Conservation (phyloP, 2,113 vertebrate genomes). For the Gopherus flavomarginatus region DNA sequence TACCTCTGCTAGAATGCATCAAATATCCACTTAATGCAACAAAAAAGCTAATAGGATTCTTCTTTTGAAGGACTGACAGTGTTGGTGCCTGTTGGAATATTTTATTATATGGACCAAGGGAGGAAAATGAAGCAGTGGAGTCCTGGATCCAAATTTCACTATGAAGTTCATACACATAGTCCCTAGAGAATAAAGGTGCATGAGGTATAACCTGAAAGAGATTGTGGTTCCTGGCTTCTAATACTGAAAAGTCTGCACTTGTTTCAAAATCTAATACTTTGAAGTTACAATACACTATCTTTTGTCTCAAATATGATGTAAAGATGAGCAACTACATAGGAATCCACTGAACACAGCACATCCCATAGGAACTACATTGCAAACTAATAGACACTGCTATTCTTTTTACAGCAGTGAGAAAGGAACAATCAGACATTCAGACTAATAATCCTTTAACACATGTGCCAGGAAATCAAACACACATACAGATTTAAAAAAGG, state of each 20-base stretch:
- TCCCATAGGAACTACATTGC: slow-evolving; percentile 3
- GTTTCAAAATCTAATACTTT: background rate
- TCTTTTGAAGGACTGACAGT: background rate
- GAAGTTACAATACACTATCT: background rate
- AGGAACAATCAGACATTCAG: background rate
- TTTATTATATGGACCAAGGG: background rate
- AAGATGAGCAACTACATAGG: background rate
- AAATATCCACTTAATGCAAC: background rate
- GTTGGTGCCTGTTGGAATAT: background rate
- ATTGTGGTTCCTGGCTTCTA: background rate
- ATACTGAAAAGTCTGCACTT: background rate
- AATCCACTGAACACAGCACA: slow-evolving; percentile 21
- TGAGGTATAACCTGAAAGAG: background rate
- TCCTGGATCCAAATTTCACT: background rate
- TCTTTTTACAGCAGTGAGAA: slow-evolving; percentile 9
- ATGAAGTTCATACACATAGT: background rate
- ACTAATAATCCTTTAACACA: slow-evolving; percentile 27
- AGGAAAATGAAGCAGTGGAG: background rate
- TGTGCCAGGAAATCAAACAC: slow-evolving; percentile 21
- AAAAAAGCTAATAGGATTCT: background rate
- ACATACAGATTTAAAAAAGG: background rate
- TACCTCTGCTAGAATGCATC: background rate
- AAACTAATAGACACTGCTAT: background rate
- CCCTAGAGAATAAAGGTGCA: background rate
- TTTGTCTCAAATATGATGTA: background rate